phyloP scores from a whole-genome alignment of 2,888 invertebrate genomes.

The Allacma fusca region DNA sequence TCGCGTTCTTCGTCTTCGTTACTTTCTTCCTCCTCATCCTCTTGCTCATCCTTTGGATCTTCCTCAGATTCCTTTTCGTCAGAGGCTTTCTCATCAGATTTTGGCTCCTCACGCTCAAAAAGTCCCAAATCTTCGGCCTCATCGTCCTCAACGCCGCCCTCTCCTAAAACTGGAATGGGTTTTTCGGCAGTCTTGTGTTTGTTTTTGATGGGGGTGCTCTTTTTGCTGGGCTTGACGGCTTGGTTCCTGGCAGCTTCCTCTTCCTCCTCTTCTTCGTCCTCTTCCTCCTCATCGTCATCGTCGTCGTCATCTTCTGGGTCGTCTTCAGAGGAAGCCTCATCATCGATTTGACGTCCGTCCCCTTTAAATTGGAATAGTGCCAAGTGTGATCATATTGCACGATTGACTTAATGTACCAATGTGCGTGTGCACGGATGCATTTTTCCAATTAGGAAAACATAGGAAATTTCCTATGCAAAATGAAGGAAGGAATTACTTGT shows the following conservation, averaged over 20 bases:
- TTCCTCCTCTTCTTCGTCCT: slow-evolving; percentile 59
- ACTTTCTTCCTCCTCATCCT: slow-evolving; percentile 54
- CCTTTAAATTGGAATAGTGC: no score
- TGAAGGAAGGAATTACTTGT: slow-evolving; percentile 22
- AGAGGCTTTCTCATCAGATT: slow-evolving; percentile 56
- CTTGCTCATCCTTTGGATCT: slow-evolving; percentile 52
- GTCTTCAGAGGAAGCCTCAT: slow-evolving; percentile 53
- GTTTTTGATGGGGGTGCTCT: slow-evolving; percentile 28
- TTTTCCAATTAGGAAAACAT: background rate
- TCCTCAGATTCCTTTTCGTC: slow-evolving; percentile 55
- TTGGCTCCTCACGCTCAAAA: slow-evolving; percentile 54
- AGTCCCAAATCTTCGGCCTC: slow-evolving; percentile 61
- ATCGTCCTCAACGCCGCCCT: slow-evolving; percentile 60
- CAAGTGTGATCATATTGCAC: no score
- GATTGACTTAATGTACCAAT: no score
- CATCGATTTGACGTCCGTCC: slow-evolving; percentile 49
- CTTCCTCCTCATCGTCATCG: slow-evolving; percentile 58
- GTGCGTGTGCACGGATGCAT: no score
- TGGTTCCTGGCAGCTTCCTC: slow-evolving; percentile 53
- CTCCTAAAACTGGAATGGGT: slow-evolving; percentile 59
- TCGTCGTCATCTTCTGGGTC: slow-evolving; percentile 56
- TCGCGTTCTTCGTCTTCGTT: slow-evolving; percentile 52
- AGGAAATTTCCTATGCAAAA: background rate
- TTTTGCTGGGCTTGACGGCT: background rate
- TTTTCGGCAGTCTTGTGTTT: slow-evolving; percentile 49